Evolutionary conservation across 2,888 invertebrate genomes (phyloP).

Genomic region (Ptychoptera albimana): DNA sequence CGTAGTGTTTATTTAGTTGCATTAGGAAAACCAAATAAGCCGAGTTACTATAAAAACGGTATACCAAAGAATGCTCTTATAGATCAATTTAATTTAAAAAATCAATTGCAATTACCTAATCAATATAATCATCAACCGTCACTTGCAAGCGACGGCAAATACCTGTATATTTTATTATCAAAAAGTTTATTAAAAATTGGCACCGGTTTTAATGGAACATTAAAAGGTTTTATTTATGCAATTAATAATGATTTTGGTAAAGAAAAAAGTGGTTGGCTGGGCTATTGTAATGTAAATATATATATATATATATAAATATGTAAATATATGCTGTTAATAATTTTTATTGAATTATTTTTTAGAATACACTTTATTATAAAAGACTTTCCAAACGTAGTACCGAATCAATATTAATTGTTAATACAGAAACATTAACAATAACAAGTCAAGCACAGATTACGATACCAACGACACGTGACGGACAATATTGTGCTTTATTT

Average conservation of each 20-base stretch:
- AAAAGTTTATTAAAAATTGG: conserved; percentile 85
- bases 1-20: conserved; percentile 78
- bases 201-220: conserved; percentile 84
- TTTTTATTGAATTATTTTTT: conserved; percentile 17
- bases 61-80: conserved; percentile 62
- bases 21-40: conserved; percentile 65
- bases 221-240: conserved; percentile 77
- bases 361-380: conserved; percentile 72
- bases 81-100: conserved; percentile 34
- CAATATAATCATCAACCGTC: conserved; percentile 35
- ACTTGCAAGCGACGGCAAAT: conserved; percentile 80
- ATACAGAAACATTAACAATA: conserved; percentile 34
- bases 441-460: conserved; percentile 29
- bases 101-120: conserved; percentile 33
- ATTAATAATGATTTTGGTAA: conserved; percentile 71
- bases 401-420: conserved; percentile 30
- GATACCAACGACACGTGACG: conserved; percentile 24
- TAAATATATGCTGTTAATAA: too few species aligned
- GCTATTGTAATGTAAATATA: conserved; percentile 60
- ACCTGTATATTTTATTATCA: conserved; percentile 71
- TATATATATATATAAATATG: too few species aligned
- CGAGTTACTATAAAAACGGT: conserved; percentile 80
- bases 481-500: conserved; percentile 35
- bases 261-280: conserved; percentile 68
- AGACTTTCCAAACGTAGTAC: conserved; percentile 33